Percentiles rank a stretch among this genome's conserved stretches.
Conservation (phyloP, 2,888 invertebrate species). For the Phaonia tiefii region DNA sequence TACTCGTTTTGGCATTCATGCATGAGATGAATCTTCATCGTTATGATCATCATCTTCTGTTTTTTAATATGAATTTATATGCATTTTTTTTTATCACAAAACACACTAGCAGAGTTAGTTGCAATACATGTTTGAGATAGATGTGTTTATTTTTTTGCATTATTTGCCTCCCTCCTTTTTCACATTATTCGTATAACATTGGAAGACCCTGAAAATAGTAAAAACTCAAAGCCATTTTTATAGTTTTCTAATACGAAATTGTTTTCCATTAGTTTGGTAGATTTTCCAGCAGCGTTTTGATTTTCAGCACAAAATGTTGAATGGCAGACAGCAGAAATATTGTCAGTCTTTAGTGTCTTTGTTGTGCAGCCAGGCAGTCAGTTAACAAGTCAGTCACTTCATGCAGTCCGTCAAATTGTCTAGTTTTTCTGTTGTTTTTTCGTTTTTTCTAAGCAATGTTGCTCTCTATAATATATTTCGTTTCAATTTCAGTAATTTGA, state of each 20-base stretch:
- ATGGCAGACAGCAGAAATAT: neutral
- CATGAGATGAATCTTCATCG: conserved; percentile 48
- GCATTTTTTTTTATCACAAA: conserved; percentile 26
- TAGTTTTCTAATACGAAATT: conserved; percentile 26
- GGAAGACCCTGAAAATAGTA: conserved; percentile 41
- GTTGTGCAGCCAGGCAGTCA: conserved; percentile 17
- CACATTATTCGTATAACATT: conserved; percentile 22
- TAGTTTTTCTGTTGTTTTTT: neutral
- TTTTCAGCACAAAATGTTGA: no score
- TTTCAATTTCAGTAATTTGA: conserved; percentile 36
- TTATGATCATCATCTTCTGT: conserved; percentile 26
- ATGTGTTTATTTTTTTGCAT: conserved; percentile 43
- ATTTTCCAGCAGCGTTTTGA: no score
- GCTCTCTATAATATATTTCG: neutral
- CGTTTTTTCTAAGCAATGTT: neutral
- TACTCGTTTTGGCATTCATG: conserved; percentile 50
- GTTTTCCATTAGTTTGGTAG: conserved; percentile 3
- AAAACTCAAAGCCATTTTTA: conserved; percentile 66
- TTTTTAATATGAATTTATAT: conserved; percentile 40
- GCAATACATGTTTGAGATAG: conserved; percentile 65
- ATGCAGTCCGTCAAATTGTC: neutral
- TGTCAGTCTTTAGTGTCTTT: neutral
- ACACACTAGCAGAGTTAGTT: conserved; percentile 71
- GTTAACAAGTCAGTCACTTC: conserved; percentile 2
- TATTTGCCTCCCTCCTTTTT: conserved; percentile 7